Evolutionary conservation across 2,797 vertebrate genomes (phyloP).

Genomic region (Serranus cabrilla): DNA sequence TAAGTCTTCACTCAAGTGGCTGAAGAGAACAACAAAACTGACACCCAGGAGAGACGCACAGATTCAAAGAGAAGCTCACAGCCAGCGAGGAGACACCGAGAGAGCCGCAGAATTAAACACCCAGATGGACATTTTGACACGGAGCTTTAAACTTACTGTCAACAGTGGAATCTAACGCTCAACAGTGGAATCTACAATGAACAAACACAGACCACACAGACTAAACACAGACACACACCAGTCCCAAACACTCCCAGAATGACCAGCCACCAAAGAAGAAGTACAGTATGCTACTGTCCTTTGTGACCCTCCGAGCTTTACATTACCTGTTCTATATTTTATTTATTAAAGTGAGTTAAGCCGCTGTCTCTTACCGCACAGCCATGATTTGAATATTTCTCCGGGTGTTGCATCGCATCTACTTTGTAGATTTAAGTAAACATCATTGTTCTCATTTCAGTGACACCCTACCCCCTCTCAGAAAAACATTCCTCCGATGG

Average conservation of each 20-base stretch:
- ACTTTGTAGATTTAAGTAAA: constrained; percentile 50
- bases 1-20: constrained; percentile 50
- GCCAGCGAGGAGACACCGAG: constrained; percentile 71
- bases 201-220: constrained; percentile 84
- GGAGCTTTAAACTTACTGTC: constrained; percentile 84
- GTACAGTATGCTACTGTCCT: constrained; percentile 76
- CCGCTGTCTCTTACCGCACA: constrained; percentile 15
- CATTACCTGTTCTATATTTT: constrained; percentile 44
- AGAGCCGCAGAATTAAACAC: constrained; percentile 81
- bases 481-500: constrained; percentile 62
- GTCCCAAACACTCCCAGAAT: constrained; percentile 74
- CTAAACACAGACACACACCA: constrained; percentile 83
- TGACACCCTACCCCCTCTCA: constrained; percentile 44
- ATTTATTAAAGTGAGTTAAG: constrained; percentile 1
- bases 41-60: constrained; percentile 57
- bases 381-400: constrained; percentile 41
- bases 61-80: constrained; percentile 65
- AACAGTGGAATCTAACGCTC: constrained; percentile 86
- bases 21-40: constrained; percentile 57
- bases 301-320: constrained; percentile 54
- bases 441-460: constrained; percentile 55
- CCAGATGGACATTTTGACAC: constrained; percentile 85
- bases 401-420: constrained; percentile 43
- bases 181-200: constrained; percentile 83
- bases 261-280: constrained; percentile 77